Percentiles rank a stretch among this genome's conserved stretches.
Conservation (phyloP, 2,888 invertebrate species). For the Tetranychus piercei region DNA sequence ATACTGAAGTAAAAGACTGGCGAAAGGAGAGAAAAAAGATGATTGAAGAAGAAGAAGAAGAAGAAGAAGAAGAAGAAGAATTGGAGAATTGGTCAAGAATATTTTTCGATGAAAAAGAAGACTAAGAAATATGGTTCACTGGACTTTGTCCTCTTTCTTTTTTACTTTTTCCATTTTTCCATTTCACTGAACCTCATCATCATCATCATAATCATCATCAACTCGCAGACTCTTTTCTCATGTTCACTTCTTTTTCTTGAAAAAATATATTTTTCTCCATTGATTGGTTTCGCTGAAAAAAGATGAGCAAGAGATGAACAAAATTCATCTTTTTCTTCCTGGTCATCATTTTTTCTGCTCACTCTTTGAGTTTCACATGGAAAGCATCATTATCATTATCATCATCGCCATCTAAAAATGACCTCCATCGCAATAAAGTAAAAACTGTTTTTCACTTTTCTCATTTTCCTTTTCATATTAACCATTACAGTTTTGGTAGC, state of each 20-base stretch:
- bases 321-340: background rate
- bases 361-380: background rate
- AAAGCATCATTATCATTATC: background rate
- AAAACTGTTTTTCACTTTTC: background rate
- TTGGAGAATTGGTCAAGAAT: background rate
- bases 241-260: background rate
- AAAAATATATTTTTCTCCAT: background rate
- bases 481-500: background rate
- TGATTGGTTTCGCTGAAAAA: background rate
- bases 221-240: background rate
- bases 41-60: background rate
- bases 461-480: background rate
- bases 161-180: conserved; percentile 3
- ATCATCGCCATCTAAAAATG: background rate
- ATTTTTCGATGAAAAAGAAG: background rate
- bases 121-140: conserved; percentile 2
- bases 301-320: background rate
- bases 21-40: background rate
- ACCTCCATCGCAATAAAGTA: background rate
- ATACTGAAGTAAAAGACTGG: background rate
- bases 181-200: background rate
- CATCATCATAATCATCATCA: background rate
- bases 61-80: background rate
- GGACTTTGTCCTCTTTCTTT: conserved; percentile 3
- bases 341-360: background rate